Conservation (phyloP, 1,140 invertebrate genomes). For the Helicorthomorpha holstii region DNA sequence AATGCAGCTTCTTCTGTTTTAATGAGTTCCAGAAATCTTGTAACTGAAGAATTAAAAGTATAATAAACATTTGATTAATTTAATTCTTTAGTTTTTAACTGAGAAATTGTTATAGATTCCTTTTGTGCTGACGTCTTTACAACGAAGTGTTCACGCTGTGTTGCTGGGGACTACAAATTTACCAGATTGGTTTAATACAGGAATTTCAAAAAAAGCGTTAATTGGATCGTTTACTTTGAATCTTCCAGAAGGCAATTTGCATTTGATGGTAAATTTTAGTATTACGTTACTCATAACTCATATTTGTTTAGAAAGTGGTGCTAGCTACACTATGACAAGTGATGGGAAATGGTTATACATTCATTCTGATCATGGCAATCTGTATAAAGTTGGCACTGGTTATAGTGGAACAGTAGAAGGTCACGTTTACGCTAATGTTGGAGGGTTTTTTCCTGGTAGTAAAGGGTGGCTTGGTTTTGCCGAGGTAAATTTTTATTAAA, state of each 20-base stretch:
- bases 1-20: conserved; percentile 68
- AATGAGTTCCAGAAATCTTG: conserved; percentile 60
- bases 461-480: conserved; percentile 70
- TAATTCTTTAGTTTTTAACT: conserved; percentile 7
- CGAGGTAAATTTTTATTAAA: conserved; percentile 4
- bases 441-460: conserved; percentile 52
- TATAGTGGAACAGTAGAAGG: conserved; percentile 78
- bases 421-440: conserved; percentile 60
- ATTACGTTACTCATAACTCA: background rate
- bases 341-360: conserved; percentile 81
- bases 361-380: conserved; percentile 46
- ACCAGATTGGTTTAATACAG: conserved; percentile 74
- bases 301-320: conserved; percentile 15
- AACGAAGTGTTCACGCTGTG: conserved; percentile 74
- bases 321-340: conserved; percentile 40
- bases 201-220: conserved; percentile 57
- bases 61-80: conserved; percentile 12
- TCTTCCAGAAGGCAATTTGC: conserved; percentile 1
- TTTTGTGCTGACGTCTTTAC: conserved; percentile 61
- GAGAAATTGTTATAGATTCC: conserved; percentile 45
- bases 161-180: conserved; percentile 61
- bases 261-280: background rate
- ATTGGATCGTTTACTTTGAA: conserved; percentile 47
- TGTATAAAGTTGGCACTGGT: conserved; percentile 82
- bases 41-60: conserved; percentile 62